Evolutionary conservation across 2,797 vertebrate genomes (phyloP).

Genomic region (Orientallactaga sibirica): DNA sequence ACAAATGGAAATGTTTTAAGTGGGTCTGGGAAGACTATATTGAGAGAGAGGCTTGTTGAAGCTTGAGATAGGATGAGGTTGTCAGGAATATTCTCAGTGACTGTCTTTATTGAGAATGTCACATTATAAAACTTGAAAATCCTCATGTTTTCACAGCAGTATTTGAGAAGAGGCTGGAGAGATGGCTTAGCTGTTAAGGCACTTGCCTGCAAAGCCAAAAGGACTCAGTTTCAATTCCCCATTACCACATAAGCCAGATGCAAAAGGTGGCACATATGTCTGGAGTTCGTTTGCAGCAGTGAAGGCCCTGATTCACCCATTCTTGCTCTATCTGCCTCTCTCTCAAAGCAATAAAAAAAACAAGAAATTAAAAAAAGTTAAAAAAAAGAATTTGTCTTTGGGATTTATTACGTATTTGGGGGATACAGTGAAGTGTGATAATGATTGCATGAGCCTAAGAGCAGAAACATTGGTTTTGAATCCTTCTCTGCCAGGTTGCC

Average conservation of each 20-base stretch:
- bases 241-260: too few species aligned
- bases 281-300: too few species aligned
- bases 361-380: too few species aligned
- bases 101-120: conserved; percentile 6
- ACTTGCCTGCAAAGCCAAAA: too few species aligned
- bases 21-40: background rate
- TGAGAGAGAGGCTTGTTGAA: conserved; percentile 37
- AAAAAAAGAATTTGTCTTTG: background rate
- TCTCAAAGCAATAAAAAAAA: too few species aligned
- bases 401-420: background rate
- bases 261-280: too few species aligned
- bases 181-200: too few species aligned
- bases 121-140: background rate
- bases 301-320: too few species aligned
- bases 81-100: background rate
- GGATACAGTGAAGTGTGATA: background rate
- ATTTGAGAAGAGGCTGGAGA: background rate
- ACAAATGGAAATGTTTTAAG: background rate
- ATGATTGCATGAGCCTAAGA: background rate
- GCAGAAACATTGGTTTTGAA: background rate
- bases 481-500: background rate
- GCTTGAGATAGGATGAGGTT: conserved; percentile 10
- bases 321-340: too few species aligned
- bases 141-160: background rate
- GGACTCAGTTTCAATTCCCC: too few species aligned